These are phyloP conservation scores for Pionites leucogaster DNA, from an alignment of 2,113 vertebrate species.

Conservation along the genomic window DNA sequence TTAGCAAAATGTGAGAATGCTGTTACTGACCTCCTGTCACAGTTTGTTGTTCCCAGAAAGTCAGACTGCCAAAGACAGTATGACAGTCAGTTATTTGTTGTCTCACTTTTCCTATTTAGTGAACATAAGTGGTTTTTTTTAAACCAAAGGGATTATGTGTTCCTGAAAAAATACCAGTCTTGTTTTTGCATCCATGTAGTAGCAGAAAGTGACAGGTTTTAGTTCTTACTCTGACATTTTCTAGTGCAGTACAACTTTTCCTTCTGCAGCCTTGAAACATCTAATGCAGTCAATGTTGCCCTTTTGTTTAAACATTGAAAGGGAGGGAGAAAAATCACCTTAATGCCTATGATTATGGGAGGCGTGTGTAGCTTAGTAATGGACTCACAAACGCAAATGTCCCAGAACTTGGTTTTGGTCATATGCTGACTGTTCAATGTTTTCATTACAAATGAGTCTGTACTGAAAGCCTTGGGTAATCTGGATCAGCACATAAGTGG, in stretches of 20 bases:
- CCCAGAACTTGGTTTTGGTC: neutral
- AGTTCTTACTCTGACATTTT: neutral
- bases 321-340: neutral
- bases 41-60: conserved; percentile 26
- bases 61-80: neutral
- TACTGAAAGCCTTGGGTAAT: neutral
- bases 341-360: neutral
- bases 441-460: neutral
- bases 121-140: neutral
- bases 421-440: neutral
- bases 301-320: neutral
- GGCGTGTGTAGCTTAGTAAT: neutral
- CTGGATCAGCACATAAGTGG: neutral
- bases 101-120: conserved; percentile 8
- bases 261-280: neutral
- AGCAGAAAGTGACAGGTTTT: neutral
- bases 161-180: conserved; percentile 9
- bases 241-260: neutral
- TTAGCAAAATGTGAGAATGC: conserved; percentile 46
- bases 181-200: neutral
- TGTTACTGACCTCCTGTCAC: conserved; percentile 34
- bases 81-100: conserved; percentile 26
- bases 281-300: neutral
- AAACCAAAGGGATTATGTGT: neutral
- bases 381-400: neutral